A percentile compares a stretch with the other conserved stretches of the same genome.
Conservation (phyloP, 2,888 invertebrate genomes). For the Didymodactylos carnosus region DNA sequence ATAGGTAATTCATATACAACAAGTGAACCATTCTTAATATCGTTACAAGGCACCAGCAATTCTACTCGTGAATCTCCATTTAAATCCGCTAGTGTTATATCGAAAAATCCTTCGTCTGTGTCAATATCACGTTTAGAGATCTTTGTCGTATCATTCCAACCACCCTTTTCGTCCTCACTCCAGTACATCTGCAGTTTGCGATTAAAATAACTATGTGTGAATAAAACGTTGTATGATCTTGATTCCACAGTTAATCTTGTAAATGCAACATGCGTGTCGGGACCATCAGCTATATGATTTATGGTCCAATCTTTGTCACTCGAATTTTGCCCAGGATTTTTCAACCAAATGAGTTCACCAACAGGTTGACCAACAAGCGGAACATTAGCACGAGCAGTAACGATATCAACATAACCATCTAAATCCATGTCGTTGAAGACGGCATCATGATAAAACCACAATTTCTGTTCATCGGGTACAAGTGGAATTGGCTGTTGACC, state of each 20-base stretch:
- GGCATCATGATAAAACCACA: background rate
- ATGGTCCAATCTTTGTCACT: no score
- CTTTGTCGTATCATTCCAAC: conserved; percentile 18
- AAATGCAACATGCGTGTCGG: conserved; percentile 19
- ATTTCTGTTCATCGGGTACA: background rate
- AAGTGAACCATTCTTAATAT: conserved; percentile 19
- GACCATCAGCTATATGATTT: conserved; percentile 19
- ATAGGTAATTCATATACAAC: conserved; percentile 21
- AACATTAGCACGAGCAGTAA: background rate
- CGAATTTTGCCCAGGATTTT: conserved; percentile 18
- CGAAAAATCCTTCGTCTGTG: no score
- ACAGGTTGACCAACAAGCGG: conserved; percentile 16
- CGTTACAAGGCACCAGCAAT: conserved; percentile 21
- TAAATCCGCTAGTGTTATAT: conserved; percentile 22
- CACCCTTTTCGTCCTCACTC: no score
- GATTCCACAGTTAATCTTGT: no score
- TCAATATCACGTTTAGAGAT: conserved; percentile 14
- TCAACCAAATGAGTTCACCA: conserved; percentile 21
- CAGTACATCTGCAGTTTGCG: conserved; percentile 21
- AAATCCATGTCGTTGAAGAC: background rate
- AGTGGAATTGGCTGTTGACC: background rate
- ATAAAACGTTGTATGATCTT: no score
- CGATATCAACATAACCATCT: background rate
- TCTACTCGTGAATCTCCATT: conserved; percentile 22
- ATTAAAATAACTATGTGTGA: conserved; percentile 23